Base-by-base conservation (phyloP, 2,888 invertebrate species). In the Tethea ocularis region DNA sequence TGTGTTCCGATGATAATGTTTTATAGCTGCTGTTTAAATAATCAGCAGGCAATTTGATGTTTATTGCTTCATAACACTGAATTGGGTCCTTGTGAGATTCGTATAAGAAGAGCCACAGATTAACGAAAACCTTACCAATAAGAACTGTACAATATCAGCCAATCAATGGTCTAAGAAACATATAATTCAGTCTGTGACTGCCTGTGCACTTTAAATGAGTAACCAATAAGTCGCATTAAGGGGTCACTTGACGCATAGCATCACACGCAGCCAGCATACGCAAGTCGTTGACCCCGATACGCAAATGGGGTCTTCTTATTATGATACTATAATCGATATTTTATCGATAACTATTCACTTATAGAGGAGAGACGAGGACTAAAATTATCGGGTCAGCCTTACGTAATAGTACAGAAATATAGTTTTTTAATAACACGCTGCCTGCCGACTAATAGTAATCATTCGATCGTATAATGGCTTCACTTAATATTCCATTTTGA, bases 401-500 rank as follows among this genome's bases (percentile, higher is more conserved):
- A 54, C 36, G 54, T 54, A 54, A 54, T 33, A 22, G 58, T 55
- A 63, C 68, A 54, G 60, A 72, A 77, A 78, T 78, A 75, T 76
- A 75, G 78, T 81, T 87, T 84, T 38, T 86, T 89, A 89, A 89
- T 89, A 88, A 89, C 82, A 87, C 82, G 83, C 85, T 84, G 80
- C 46, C 20, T n/a, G 46, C 80, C 73, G 76, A 76, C 83, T 75
- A 82, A 82, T 81, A 87, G 86, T 86, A 86, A 87, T 87, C 87
- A 85, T 81, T 86, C 85, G 86, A 84, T 85, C 87, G 84, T 86
- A 88, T 91, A 91, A 92, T 91, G 84, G 89, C 85, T 86, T 88
- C 88, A 91, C 89, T 91, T 91, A 90, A 91, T 91, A 92, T 91
- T 90, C 89, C 91, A 91, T 91, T 92, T 92, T 91, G 84, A 81